Conservation (phyloP, 2,888 invertebrate species). For the Amphipyra tragopoginis region DNA sequence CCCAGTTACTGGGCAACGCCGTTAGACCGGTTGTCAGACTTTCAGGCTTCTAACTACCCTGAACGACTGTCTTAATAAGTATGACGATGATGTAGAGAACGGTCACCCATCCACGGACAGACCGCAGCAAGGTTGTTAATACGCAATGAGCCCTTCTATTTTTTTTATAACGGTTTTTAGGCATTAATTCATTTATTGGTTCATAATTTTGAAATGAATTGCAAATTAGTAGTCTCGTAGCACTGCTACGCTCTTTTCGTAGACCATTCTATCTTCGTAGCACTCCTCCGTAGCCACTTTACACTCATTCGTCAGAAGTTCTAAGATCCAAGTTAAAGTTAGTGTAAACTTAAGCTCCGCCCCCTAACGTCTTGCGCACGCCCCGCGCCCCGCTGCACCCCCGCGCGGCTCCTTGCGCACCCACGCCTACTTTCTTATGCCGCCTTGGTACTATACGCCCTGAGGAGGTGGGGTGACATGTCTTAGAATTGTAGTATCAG, state of each 20-base stretch:
- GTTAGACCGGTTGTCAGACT: too few species aligned
- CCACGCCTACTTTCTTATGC: slow-evolving; percentile 71
- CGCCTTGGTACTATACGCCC: slow-evolving; percentile 50
- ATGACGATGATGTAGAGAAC: too few species aligned
- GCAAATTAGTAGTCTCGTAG: not conserved
- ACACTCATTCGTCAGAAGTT: slow-evolving; percentile 32
- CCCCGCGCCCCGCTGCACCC: slow-evolving; percentile 55
- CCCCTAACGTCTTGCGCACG: slow-evolving; percentile 74
- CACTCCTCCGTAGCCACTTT: slow-evolving; percentile 4
- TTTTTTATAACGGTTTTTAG: too few species aligned
- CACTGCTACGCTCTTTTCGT: too few species aligned
- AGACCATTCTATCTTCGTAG: too few species aligned
- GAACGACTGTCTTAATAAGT: too few species aligned
- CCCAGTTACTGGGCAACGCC: too few species aligned
- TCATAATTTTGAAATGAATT: not conserved
- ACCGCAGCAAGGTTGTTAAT: too few species aligned
- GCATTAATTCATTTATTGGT: not conserved
- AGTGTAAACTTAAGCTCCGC: slow-evolving; percentile 76
- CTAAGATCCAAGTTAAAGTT: slow-evolving; percentile 55
- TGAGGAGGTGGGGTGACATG: slow-evolving; percentile 22
- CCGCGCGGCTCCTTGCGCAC: slow-evolving; percentile 64
- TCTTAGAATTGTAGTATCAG: slow-evolving; percentile 19
- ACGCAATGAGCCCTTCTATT: too few species aligned
- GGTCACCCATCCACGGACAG: too few species aligned
- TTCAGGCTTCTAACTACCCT: too few species aligned